Evolutionary conservation across 2,888 invertebrate genomes (phyloP).

Genomic region (Synergus itoensis): DNA sequence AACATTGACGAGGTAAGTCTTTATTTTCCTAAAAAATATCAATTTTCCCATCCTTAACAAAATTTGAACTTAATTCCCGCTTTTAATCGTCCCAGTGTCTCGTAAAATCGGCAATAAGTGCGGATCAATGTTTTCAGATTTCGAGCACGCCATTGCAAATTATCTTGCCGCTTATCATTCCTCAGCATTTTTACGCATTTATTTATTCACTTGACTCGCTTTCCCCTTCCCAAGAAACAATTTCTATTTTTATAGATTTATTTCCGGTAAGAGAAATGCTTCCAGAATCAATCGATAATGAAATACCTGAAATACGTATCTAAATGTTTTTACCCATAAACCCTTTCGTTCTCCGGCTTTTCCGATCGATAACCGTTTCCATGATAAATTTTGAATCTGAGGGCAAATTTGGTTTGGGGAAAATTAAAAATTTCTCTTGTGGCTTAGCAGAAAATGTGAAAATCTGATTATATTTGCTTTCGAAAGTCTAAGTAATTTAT

Average conservation of each 20-base stretch:
- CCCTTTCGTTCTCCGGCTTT: neutral
- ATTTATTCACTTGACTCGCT: neutral
- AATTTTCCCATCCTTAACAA: neutral
- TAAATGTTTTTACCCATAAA: neutral
- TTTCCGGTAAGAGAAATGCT: neutral
- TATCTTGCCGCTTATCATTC: neutral
- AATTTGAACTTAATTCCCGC: neutral
- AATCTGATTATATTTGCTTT: neutral
- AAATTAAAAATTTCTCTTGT: neutral
- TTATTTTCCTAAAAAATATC: constrained; percentile 19
- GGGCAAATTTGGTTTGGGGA: neutral
- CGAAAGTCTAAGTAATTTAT: neutral
- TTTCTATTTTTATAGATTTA: neutral
- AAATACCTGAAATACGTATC: neutral
- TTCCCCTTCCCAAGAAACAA: neutral
- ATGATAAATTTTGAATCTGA: neutral
- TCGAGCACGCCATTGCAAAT: constrained; percentile 56
- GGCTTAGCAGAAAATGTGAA: too few relatives aligned
- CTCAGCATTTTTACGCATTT: too few relatives aligned
- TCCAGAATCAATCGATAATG: neutral
- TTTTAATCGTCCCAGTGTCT: neutral
- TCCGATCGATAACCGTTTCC: neutral
- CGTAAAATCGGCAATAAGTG: neutral
- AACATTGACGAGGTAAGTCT: constrained; percentile 71
- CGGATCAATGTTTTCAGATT: constrained; percentile 41